Evolutionary conservation across 2,113 vertebrate genomes (phyloP).

Genomic region (human): DNA sequence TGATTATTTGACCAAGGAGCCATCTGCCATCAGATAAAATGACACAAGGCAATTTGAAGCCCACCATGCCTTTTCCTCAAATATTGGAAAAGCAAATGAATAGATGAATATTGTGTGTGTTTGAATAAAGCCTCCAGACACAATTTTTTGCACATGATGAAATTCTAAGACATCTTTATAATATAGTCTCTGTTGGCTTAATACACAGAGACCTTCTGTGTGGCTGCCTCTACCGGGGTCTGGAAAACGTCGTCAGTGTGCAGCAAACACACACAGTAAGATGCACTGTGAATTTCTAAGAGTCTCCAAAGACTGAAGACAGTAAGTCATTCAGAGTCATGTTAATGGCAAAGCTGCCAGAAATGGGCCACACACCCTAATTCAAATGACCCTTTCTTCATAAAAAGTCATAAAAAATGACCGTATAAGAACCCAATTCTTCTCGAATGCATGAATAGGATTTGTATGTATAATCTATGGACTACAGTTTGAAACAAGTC

Average conservation of each 20-base stretch:
- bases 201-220: constrained; percentile 48
- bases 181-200: not conserved
- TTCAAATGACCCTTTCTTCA: constrained; percentile 43
- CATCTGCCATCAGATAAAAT: not conserved
- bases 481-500: not conserved
- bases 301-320: not conserved
- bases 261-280: not conserved
- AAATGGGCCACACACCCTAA: not conserved
- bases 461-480: not conserved
- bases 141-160: not conserved
- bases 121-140: not conserved
- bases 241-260: not conserved
- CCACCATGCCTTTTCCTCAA: not conserved
- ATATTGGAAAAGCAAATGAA: not conserved
- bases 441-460: not conserved
- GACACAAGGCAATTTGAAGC: not conserved
- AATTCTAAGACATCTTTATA: constrained; percentile 40
- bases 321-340: not conserved
- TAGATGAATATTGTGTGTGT: not conserved
- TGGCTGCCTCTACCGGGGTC: not conserved
- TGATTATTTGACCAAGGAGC: not conserved
- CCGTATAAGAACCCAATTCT: not conserved
- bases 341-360: not conserved
- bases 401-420: not conserved
- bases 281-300: constrained; percentile 12